These are phyloP conservation scores for Spodoptera litura DNA, from an alignment of 1,140 invertebrate genomes.

Conservation along the genomic window DNA sequence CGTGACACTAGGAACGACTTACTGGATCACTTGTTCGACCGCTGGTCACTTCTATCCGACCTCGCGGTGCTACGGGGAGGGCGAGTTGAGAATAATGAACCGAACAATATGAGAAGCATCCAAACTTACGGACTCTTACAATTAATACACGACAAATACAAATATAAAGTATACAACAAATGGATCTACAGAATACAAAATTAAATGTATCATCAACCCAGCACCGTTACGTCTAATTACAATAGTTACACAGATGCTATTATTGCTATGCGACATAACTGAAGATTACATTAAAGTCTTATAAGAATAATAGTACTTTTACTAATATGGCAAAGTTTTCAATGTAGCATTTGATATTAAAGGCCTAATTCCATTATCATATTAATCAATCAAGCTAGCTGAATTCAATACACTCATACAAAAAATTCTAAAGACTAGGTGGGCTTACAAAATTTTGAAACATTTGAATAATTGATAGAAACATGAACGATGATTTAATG, in stretches of 20 bases:
- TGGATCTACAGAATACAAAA: conserved; percentile 81
- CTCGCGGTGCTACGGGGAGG: conserved; percentile 51
- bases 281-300: conserved; percentile 83
- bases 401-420: conserved; percentile 69
- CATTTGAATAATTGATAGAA: conserved; percentile 51
- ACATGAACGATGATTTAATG: conserved; percentile 30
- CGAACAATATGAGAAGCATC: conserved; percentile 81
- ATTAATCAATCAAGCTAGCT: conserved; percentile 70
- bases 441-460: conserved; percentile 82
- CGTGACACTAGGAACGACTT: conserved; percentile 43
- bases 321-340: conserved; percentile 86
- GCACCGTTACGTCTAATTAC: conserved; percentile 84
- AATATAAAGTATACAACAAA: conserved; percentile 78
- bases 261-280: conserved; percentile 74
- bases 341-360: conserved; percentile 82
- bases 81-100: conserved; percentile 75
- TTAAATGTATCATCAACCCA: conserved; percentile 83
- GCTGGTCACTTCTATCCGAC: background rate
- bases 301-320: conserved; percentile 82
- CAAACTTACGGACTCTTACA: conserved; percentile 71
- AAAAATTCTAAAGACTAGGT: conserved; percentile 82
- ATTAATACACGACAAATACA: conserved; percentile 78
- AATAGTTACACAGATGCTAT: conserved; percentile 80
- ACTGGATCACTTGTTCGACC: background rate
- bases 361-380: conserved; percentile 77